Conservation (phyloP, 2,797 vertebrate genomes). For the Botia almorhae region DNA sequence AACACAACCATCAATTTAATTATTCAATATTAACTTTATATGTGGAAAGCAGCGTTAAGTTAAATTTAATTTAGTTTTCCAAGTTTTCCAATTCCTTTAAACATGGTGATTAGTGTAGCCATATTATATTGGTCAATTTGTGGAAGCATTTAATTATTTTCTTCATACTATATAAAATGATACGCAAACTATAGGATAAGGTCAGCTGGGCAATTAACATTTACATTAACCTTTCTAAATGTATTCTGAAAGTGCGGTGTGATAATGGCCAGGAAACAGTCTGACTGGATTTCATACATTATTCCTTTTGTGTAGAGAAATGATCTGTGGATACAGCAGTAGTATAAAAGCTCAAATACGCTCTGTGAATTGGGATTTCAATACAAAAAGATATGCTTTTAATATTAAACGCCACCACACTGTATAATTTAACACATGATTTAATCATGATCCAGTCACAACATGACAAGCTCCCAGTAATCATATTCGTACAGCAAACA, state of each 20-base stretch:
- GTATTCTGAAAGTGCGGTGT: conserved; percentile 30
- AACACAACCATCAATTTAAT: no score
- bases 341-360: background rate
- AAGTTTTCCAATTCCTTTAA: background rate
- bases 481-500: background rate
- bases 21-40: no score
- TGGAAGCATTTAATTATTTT: background rate
- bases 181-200: conserved; percentile 27
- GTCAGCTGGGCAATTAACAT: conserved; percentile 58
- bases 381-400: background rate
- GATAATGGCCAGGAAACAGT: conserved; percentile 37
- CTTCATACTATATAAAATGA: background rate
- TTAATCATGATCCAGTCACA: background rate
- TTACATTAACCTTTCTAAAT: conserved; percentile 47
- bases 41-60: no score
- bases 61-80: background rate
- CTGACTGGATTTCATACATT: conserved; percentile 9
- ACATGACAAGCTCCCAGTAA: background rate
- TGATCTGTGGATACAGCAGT: background rate
- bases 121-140: background rate
- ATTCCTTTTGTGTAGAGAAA: conserved; percentile 10
- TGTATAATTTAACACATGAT: conserved; percentile 41
- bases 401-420: conserved; percentile 26
- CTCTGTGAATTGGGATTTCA: background rate
- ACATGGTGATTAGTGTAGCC: background rate